Conservation (phyloP, 2,797 vertebrate genomes). For the Oryzias sinensis region DNA sequence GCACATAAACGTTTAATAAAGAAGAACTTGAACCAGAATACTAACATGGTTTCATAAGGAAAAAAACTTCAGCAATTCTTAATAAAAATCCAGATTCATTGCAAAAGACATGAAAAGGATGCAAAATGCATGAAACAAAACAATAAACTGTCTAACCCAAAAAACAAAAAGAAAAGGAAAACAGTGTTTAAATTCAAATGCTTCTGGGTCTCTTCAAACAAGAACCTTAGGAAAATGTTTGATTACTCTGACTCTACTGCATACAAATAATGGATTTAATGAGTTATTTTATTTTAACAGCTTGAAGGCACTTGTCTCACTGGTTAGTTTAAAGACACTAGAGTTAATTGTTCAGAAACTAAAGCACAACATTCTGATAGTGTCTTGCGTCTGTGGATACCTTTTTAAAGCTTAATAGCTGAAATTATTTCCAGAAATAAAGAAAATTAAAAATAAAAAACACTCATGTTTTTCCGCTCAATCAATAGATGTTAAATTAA, state of each 20-base stretch:
- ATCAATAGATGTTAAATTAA: too few relatives aligned
- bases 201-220: too few relatives aligned
- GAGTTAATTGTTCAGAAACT: conserved; percentile 39
- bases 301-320: conserved; percentile 56
- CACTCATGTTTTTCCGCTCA: too few relatives aligned
- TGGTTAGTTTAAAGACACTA: conserved; percentile 41
- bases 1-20: conserved; percentile 18
- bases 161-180: too few relatives aligned
- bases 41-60: neutral
- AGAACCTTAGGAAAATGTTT: conserved; percentile 13
- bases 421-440: too few relatives aligned
- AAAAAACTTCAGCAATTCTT: neutral
- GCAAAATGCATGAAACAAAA: neutral
- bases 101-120: neutral
- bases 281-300: conserved; percentile 40
- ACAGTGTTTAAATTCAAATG: too few relatives aligned
- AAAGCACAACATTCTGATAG: conserved; percentile 37
- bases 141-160: too few relatives aligned
- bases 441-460: too few relatives aligned
- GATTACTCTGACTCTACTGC: conserved; percentile 34
- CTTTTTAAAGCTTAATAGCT: conserved; percentile 7
- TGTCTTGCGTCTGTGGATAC: conserved; percentile 19
- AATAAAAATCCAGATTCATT: too few relatives aligned
- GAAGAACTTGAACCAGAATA: neutral
- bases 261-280: conserved; percentile 38